These are phyloP conservation scores for Opisthocomus hoazin DNA, from an alignment of 2,113 vertebrate genomes.

Conservation along the genomic window DNA sequence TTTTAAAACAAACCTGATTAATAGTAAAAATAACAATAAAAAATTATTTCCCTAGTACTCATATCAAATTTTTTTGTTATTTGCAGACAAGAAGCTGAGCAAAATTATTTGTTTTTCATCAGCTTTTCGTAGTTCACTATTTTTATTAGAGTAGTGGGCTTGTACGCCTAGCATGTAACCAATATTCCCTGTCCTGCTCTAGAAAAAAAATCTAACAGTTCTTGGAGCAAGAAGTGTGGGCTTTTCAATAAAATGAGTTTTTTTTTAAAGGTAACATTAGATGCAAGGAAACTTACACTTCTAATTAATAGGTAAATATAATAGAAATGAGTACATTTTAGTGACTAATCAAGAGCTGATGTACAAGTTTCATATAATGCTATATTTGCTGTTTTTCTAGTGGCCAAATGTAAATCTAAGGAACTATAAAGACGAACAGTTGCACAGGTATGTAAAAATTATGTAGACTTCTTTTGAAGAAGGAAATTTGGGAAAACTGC, in stretches of 20 bases:
- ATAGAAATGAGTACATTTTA: not conserved
- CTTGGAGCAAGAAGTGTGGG: not conserved
- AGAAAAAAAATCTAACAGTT: not conserved
- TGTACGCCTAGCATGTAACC: not conserved
- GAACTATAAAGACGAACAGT: slow-evolving; percentile 97
- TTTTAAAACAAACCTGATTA: not conserved
- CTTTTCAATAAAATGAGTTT: not conserved
- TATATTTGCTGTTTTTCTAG: slow-evolving; percentile 71
- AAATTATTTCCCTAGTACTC: not conserved
- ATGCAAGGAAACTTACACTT: not conserved
- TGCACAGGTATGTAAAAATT: slow-evolving; percentile 87
- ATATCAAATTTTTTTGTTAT: not conserved
- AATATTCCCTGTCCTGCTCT: not conserved
- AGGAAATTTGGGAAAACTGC: not conserved
- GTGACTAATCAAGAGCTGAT: not conserved
- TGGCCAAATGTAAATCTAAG: slow-evolving; percentile 97
- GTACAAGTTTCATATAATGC: not conserved
- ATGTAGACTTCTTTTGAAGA: not conserved
- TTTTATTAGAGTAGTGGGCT: not conserved
- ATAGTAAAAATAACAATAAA: not conserved
- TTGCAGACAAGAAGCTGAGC: not conserved
- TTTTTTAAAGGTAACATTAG: not conserved
- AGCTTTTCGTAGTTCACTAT: not conserved
- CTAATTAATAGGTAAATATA: not conserved
- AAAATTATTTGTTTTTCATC: not conserved